These are phyloP conservation scores for Lordiphosa clarofinis DNA, from an alignment of 1,140 invertebrate species.

Conservation along the genomic window DNA sequence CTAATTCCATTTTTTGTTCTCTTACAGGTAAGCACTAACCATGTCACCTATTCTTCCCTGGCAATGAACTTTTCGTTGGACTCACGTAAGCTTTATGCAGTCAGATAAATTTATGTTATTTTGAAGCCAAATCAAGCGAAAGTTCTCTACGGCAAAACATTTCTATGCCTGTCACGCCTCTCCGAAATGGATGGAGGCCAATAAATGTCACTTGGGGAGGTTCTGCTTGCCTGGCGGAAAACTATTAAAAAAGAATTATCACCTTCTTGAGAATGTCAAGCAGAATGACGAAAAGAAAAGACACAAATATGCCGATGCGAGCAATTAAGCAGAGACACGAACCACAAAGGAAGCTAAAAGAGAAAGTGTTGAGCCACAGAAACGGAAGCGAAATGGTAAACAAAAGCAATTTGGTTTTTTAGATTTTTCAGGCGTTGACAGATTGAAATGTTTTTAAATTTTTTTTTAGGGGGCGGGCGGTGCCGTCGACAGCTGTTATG, in stretches of 20 bases:
- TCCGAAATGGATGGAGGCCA: conserved; percentile 7
- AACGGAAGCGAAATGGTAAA: conserved; percentile 48
- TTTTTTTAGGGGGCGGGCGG: background rate
- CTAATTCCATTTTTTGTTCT: conserved; percentile 10
- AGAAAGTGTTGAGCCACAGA: conserved; percentile 33
- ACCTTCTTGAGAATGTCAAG: conserved; percentile 55
- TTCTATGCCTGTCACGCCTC: conserved; percentile 48
- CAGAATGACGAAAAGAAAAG: background rate
- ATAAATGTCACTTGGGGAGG: conserved; percentile 67
- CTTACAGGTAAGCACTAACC: conserved; percentile 48
- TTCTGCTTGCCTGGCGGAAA: conserved; percentile 60
- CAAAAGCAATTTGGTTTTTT: conserved; percentile 28
- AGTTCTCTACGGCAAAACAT: conserved; percentile 22
- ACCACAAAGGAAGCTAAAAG: conserved; percentile 42
- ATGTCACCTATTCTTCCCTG: conserved; percentile 2
- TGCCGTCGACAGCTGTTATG: conserved; percentile 37
- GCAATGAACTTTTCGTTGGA: conserved; percentile 22
- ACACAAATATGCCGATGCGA: conserved; percentile 4
- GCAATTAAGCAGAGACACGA: conserved; percentile 38
- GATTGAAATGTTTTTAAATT: conserved; percentile 35
- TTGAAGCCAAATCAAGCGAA: conserved; percentile 31
- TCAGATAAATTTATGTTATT: conserved; percentile 41
- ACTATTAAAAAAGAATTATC: conserved; percentile 78
- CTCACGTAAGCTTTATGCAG: conserved; percentile 30
- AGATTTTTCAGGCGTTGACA: conserved; percentile 44